These are phyloP conservation scores for Tortricodes alternella DNA, from an alignment of 2,888 invertebrate genomes.

Conservation along the genomic window DNA sequence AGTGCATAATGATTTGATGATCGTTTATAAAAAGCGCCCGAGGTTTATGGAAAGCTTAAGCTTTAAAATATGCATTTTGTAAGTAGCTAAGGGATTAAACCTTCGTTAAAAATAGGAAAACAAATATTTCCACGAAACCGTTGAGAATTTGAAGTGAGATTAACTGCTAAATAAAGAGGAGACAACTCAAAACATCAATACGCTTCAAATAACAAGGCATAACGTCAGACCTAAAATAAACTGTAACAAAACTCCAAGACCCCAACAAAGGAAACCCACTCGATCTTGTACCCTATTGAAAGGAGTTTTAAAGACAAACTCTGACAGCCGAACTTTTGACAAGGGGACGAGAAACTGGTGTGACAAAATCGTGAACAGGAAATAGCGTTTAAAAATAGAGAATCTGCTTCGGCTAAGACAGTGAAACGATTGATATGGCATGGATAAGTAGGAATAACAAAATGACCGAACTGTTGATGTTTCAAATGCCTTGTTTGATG, in stretches of 20 bases:
- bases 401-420: constrained; percentile 37
- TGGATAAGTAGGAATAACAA: constrained; percentile 17
- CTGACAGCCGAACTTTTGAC: constrained; percentile 6
- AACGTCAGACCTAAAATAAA: constrained; percentile 22
- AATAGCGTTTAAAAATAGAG: constrained; percentile 50
- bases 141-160: not conserved
- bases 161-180: not conserved
- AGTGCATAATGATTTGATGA: no score
- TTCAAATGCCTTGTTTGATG: constrained; percentile 18
- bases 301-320: constrained; percentile 3
- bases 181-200: not conserved
- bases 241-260: not conserved
- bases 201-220: not conserved
- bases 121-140: no score
- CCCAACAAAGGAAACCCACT: not conserved
- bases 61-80: no score
- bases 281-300: constrained; percentile 5
- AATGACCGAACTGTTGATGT: constrained; percentile 21
- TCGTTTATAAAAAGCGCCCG: no score
- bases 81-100: no score
- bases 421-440: constrained; percentile 9
- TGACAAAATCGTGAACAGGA: constrained; percentile 57
- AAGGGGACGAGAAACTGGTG: constrained; percentile 21
- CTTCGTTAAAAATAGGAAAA: not conserved
- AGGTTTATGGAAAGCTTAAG: no score